These are phyloP conservation scores for Drosophila anomelani DNA, from an alignment of 2,888 invertebrate species.

Conservation along the genomic window DNA sequence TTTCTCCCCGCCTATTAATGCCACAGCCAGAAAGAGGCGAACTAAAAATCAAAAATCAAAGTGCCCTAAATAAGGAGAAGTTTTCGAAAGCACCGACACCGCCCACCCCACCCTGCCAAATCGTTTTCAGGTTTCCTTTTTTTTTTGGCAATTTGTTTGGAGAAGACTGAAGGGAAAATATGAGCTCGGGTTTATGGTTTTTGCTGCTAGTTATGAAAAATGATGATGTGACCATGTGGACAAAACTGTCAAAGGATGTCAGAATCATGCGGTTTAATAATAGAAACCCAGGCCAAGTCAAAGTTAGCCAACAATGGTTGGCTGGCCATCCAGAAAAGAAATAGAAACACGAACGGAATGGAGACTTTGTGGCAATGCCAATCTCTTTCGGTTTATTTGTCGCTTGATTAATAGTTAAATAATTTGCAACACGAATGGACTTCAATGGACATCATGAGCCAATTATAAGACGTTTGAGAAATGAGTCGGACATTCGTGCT, in stretches of 20 bases:
- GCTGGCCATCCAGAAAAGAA: constrained; percentile 1
- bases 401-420: constrained; percentile 73
- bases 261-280: constrained; percentile 73
- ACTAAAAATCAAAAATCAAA: constrained; percentile 43
- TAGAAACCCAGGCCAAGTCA: constrained; percentile 54
- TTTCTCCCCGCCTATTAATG: constrained; percentile 50
- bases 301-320: constrained; percentile 29
- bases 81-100: constrained; percentile 21
- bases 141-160: constrained; percentile 66
- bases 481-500: constrained; percentile 30
- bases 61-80: constrained; percentile 59
- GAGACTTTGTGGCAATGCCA: constrained; percentile 41
- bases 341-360: constrained; percentile 18
- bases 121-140: constrained; percentile 24
- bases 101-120: constrained; percentile 19
- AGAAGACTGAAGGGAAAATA: constrained; percentile 23
- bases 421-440: constrained; percentile 64
- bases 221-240: constrained; percentile 73
- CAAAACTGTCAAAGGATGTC: constrained; percentile 78
- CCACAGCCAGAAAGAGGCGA: constrained; percentile 24
- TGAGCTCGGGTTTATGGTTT: constrained; percentile 57
- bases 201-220: constrained; percentile 65
- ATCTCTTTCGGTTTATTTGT: constrained; percentile 60
- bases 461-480: constrained; percentile 61
- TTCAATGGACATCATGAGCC: constrained; percentile 64